Evolutionary conservation across 2,888 invertebrate genomes (phyloP), one percentile per base, ranked within the genome.

Genomic region (Smittia sp.): DNA sequence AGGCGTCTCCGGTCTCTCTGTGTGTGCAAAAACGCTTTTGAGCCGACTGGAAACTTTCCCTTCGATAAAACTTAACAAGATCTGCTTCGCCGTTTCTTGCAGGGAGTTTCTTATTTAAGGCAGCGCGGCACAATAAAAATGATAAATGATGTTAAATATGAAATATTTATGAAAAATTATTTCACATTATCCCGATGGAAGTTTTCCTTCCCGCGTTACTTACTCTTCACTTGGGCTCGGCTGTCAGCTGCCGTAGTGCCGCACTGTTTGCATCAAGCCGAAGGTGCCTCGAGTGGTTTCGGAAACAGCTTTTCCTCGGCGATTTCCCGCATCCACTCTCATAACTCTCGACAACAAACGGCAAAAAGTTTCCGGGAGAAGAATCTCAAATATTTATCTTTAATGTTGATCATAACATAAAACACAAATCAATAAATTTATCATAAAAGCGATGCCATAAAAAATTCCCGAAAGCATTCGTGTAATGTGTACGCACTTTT

Each of bases 91-190:
- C 46, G n/a, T 46, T 46, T 18, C 58, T 58, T 22, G 18, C 9
- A 58, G 22, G 9, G 9, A 58, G 18, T 18, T 22, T 58, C 58
- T 20, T 58, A 18, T 22, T 58, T 22, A 13, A 18, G 22, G 22
- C 11, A 58, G 58, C n/a, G 15, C 6, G 46, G n/a, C 9, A 52
- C 25, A 52, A 69, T 25, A 1, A 73, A 65, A 46, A 73, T 73
- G 73, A 73, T 73, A 73, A 65, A 73, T 63, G 73, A 73, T 54
- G 73, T 73, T 62, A 62, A 65, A 65, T 73, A 65, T 73, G 73
- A 73, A 73, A 73, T 65, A 39, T 73, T 73, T 73, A 73, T 73
- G 65, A 73, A 73, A 65, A 27, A 67, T 67, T 67, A 67, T 67
- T 67, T 38, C 18, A 20, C 39, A 67, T 63, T 63, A 63, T 25